phyloP scores from a whole-genome alignment of 2,797 vertebrate species.

The Alectoris magna region DNA sequence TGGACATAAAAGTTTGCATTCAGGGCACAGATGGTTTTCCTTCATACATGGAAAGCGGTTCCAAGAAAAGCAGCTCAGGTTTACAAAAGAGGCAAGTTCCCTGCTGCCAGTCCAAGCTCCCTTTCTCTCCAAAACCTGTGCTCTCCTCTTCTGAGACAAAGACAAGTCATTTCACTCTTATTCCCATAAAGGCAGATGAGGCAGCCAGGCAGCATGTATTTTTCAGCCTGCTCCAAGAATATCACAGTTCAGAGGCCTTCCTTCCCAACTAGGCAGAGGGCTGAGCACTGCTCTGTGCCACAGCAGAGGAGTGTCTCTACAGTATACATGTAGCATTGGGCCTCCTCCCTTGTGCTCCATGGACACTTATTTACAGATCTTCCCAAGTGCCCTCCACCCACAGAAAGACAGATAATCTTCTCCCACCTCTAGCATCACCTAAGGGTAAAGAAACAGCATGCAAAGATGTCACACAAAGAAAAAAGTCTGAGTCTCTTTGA shows the following conservation, averaged over 20 bases:
- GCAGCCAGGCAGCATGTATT: background rate
- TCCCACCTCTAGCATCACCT: background rate
- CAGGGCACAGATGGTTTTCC: background rate
- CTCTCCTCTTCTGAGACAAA: background rate
- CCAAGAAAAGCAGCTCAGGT: background rate
- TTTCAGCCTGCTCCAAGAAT: background rate
- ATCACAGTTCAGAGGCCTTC: background rate
- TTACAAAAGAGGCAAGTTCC: background rate
- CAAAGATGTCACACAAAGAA: background rate
- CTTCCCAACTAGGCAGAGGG: background rate
- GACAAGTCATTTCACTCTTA: background rate
- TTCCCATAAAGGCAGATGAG: background rate
- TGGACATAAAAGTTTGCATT: background rate
- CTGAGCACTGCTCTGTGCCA: background rate
- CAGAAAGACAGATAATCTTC: background rate
- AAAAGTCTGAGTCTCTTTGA: background rate
- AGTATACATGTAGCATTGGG: background rate
- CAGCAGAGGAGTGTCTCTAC: background rate
- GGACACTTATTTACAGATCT: rapidly evolving
- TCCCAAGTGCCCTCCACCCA: background rate
- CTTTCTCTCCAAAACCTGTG: background rate
- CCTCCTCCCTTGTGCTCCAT: background rate
- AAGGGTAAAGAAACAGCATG: background rate
- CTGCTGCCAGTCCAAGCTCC: background rate
- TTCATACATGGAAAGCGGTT: background rate